A percentile compares a stretch with the other conserved stretches of the same genome.
Conservation (phyloP, 2,888 invertebrate species). For the Ariolimax columbianus region DNA sequence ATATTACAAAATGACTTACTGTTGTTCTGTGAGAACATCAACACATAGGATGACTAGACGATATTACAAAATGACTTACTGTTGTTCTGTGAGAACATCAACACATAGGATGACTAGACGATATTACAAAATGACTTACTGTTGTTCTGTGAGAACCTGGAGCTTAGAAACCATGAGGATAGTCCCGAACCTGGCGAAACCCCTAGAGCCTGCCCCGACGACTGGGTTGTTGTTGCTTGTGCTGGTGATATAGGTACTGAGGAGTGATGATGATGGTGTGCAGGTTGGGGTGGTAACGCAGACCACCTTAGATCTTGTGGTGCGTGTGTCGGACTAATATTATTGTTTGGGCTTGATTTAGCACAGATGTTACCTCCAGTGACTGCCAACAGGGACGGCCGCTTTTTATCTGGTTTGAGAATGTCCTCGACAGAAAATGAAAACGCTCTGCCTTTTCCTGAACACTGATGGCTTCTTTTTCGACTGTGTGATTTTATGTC, state of each 20-base stretch:
- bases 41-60: too few species aligned
- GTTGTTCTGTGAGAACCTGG: slow-evolving; percentile 45
- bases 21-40: too few species aligned
- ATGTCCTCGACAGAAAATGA: slow-evolving; percentile 52
- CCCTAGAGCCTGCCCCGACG: slow-evolving; percentile 19
- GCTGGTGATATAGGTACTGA: slow-evolving; percentile 31
- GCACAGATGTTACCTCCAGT: not conserved
- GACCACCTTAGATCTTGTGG: slow-evolving; percentile 37
- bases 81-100: too few species aligned
- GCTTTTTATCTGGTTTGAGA: slow-evolving; percentile 49
- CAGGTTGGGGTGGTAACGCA: slow-evolving; percentile 22
- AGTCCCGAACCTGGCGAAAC: slow-evolving; percentile 4
- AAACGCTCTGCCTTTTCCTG: slow-evolving; percentile 14
- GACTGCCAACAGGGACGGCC: not conserved
- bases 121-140: slow-evolving; percentile 23
- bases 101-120: not conserved
- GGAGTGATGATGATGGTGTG: slow-evolving; percentile 42
- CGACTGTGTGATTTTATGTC: slow-evolving; percentile 13
- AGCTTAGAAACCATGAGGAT: slow-evolving; percentile 42
- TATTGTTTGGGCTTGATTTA: slow-evolving; percentile 12
- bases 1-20: too few species aligned
- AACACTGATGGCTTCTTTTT: slow-evolving; percentile 23
- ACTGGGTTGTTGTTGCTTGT: slow-evolving; percentile 24
- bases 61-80: too few species aligned
- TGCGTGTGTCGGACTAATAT: not conserved